Conservation (phyloP, 92 coral and sea anemone genomes). For the Umimayanthus chanpuru region DNA sequence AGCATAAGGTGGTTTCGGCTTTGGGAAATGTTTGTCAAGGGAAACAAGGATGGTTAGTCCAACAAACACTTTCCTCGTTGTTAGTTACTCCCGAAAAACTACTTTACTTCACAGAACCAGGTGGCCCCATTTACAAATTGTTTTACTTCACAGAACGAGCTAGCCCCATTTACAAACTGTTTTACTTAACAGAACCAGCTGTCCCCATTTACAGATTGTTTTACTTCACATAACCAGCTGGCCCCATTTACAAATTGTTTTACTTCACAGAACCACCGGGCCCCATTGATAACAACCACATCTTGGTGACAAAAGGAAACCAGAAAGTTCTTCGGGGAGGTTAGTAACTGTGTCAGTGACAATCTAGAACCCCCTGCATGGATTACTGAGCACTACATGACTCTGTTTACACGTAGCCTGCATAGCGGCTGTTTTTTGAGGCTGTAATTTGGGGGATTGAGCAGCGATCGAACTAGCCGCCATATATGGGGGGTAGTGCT, state of each 20-base stretch:
- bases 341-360: constrained; percentile 38
- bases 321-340: constrained; percentile 61
- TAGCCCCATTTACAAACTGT: constrained; percentile 77
- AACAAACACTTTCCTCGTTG: background rate
- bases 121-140: constrained; percentile 84
- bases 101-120: constrained; percentile 69
- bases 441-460: too few species aligned
- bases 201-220: constrained; percentile 79
- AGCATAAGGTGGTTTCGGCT: constrained; percentile 93
- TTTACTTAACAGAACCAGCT: constrained; percentile 73
- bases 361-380: too few species aligned
- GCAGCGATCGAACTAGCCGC: too few species aligned
- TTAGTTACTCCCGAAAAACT: constrained; percentile 66
- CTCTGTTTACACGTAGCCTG: background rate
- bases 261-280: constrained; percentile 88
- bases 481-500: too few species aligned
- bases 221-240: constrained; percentile 77
- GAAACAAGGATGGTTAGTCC: constrained; percentile 75
- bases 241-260: constrained; percentile 76
- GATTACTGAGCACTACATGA: background rate
- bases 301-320: constrained; percentile 67
- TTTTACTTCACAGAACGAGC: constrained; percentile 74
- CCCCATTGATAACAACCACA: constrained; percentile 85
- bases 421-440: too few species aligned
- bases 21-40: constrained; percentile 93